A percentile compares a stretch with the other conserved stretches of the same genome.
These are phyloP conservation scores for Protonemura montana DNA, from an alignment of 2,888 invertebrate genomes.

Conservation along the genomic window DNA sequence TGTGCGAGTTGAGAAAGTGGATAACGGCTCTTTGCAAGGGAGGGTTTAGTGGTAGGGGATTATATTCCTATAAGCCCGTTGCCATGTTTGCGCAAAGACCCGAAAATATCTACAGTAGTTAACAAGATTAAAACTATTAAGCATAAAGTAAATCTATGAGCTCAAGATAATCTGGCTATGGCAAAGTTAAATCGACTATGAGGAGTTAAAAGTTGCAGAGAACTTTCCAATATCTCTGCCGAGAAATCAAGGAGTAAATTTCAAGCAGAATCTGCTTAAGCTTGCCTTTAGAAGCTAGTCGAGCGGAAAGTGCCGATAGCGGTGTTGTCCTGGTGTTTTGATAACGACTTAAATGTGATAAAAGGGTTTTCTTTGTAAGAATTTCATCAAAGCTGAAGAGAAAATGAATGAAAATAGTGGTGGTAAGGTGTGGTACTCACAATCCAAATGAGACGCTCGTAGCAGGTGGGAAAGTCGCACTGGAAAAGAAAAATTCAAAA, in stretches of 20 bases:
- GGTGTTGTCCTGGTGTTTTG: background rate
- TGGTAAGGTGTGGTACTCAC: background rate
- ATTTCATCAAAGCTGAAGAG: no score
- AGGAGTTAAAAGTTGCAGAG: constrained; percentile 26
- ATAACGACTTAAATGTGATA: background rate
- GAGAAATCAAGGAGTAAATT: constrained; percentile 18
- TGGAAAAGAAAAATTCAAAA: background rate
- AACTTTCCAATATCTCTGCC: constrained; percentile 15
- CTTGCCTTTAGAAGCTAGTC: no score
- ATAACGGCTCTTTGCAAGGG: background rate
- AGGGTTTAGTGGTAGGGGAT: constrained; percentile 12
- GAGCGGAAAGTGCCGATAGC: no score
- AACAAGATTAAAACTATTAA: constrained; percentile 42
- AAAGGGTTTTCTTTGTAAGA: no score
- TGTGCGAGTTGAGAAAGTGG: background rate
- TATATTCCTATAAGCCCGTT: constrained; percentile 37
- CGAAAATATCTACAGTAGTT: constrained; percentile 41
- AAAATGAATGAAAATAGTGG: background rate
- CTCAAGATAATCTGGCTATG: constrained; percentile 28
- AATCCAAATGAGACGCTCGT: background rate
- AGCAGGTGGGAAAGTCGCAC: background rate
- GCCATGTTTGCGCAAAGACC: constrained; percentile 40
- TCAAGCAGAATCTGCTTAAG: background rate
- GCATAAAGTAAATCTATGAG: constrained; percentile 40
- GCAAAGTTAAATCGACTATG: constrained; percentile 35